Conservation (phyloP, 2,113 vertebrate species). For the Crotalus viridis region DNA sequence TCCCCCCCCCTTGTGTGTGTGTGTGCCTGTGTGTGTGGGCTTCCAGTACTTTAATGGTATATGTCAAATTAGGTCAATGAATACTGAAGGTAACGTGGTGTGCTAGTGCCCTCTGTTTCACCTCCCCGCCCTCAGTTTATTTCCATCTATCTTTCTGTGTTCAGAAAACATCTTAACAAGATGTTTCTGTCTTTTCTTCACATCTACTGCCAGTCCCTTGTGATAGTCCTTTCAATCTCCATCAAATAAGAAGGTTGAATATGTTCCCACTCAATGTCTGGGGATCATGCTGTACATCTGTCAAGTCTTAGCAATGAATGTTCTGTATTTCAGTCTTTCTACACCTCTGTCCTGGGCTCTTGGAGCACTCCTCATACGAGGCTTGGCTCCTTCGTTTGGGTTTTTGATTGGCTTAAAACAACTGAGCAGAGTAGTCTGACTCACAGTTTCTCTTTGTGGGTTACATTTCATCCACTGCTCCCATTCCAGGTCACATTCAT, state of each 20-base stretch:
- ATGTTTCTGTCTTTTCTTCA: neutral
- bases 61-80: conserved; percentile 7
- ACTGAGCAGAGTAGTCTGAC: neutral
- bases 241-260: neutral
- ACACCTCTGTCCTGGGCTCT: neutral
- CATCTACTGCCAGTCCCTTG: neutral
- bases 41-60: conserved; percentile 6
- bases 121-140: neutral
- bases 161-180: conserved; percentile 1
- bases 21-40: neutral
- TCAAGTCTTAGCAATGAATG: neutral
- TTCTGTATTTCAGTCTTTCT: neutral
- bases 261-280: neutral
- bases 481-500: neutral
- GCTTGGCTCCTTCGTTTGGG: neutral
- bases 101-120: neutral
- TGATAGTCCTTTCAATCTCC: neutral
- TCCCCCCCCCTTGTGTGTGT: no score
- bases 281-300: neutral
- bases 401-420: neutral
- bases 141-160: neutral
- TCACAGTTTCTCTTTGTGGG: neutral
- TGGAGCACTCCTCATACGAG: neutral
- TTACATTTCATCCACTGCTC: neutral
- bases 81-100: neutral